Base-by-base conservation (phyloP, 2,888 invertebrate genomes). In the Globia sparganii region DNA sequence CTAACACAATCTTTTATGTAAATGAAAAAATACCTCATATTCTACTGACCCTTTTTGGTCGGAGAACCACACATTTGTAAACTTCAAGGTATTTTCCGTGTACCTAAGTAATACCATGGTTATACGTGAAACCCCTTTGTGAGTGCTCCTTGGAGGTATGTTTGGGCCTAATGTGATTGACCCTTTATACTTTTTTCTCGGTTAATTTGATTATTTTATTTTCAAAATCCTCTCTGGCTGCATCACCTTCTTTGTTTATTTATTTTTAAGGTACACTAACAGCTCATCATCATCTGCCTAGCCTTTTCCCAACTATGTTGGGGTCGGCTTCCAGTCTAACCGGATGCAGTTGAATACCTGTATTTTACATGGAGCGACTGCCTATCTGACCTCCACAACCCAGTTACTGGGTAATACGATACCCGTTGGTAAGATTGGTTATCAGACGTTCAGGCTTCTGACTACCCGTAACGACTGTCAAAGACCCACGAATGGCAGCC, bases 151-250 rank as follows among this genome's bases (percentile, higher is more conserved):
- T 4, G 28, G 64, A 65, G 74, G 84, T 74, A 80, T 74, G 73
- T 69, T 68, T 34, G 68, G 64, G 74, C 31, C 71, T 84, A 87
- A 85, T 86, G 85, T 72, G 81, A 85, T 85, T 81, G 85, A 80
- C 81, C 77, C 72, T 65, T 76, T 56, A 72, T 40, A 62, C 77
- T 77, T 56, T 72, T 76, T 71, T 53, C 25, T 28, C 64, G 84
- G 75, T 77, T 77, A 73, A 84, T 84, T 84, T 77, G 68, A 67
- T 86, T 84, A 75, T 70, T 66, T 84, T 86, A 75, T 84, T 72
- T 79, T 43, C 72, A 49, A n/a, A 56, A 56, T n/a, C 11, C 11
- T 56, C 53, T 56, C 4, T 11, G 4, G n/a, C n/a, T 56, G 11
- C n/a, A 56, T 56, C n/a, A 56, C 11, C 53, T 56, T 56, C 53